phyloP scores from a whole-genome alignment of 2,113 vertebrate genomes.

The Rhinogobius similis region DNA sequence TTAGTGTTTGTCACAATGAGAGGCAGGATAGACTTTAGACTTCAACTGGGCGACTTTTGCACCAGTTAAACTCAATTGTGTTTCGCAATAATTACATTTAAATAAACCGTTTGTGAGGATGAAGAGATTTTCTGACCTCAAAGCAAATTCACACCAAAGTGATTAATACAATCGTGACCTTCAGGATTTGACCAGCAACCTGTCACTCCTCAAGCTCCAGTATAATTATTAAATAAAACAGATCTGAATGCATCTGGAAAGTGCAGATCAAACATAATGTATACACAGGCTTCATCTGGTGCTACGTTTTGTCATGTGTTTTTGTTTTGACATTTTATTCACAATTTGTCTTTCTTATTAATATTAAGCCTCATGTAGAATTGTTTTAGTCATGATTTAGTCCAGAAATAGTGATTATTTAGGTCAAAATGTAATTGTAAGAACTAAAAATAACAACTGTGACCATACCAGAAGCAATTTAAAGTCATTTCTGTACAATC shows the following conservation, averaged over 20 bases:
- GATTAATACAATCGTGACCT: background rate
- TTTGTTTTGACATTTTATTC: too few relatives aligned
- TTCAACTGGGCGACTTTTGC: background rate
- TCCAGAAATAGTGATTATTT: too few relatives aligned
- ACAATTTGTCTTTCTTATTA: too few relatives aligned
- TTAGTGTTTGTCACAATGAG: background rate
- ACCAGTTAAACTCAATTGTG: background rate
- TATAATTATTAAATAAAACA: background rate
- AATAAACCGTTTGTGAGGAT: background rate
- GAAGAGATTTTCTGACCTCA: background rate
- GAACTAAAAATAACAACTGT: too few relatives aligned
- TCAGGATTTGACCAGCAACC: background rate
- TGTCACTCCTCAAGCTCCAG: background rate
- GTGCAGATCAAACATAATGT: background rate
- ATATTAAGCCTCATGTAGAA: too few relatives aligned
- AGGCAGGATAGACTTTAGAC: background rate
- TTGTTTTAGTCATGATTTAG: too few relatives aligned
- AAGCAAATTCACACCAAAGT: background rate
- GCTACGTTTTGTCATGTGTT: too few relatives aligned
- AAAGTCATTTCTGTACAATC: too few relatives aligned
- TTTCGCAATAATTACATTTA: constrained; percentile 1
- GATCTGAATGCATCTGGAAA: background rate
- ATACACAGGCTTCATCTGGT: too few relatives aligned
- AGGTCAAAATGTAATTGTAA: too few relatives aligned
- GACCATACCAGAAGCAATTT: too few relatives aligned